phyloP scores from a whole-genome alignment of 2,797 vertebrate species.

The Gymnothorax javanicus region DNA sequence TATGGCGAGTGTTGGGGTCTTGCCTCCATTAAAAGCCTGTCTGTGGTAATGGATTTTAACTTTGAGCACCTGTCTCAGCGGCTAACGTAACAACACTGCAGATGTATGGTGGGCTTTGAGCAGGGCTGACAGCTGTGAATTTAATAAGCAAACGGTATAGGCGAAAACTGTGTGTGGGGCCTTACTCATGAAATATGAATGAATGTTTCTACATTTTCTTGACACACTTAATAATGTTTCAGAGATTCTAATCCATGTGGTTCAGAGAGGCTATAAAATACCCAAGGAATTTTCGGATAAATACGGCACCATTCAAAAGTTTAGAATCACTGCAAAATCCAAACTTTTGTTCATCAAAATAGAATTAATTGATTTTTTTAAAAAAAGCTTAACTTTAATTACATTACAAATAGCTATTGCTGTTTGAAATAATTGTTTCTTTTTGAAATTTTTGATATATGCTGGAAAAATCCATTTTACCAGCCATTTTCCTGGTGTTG shows the following conservation, averaged over 20 bases:
- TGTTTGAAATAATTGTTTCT: too few species aligned
- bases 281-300: slow-evolving; percentile 47
- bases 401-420: too few species aligned
- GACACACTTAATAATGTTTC: slow-evolving; percentile 55
- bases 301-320: too few species aligned
- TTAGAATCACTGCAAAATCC: too few species aligned
- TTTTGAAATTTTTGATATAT: too few species aligned
- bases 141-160: slow-evolving; percentile 70
- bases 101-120: slow-evolving; percentile 56
- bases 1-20: slow-evolving; percentile 30
- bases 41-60: slow-evolving; percentile 66
- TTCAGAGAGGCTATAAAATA: slow-evolving; percentile 47
- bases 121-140: slow-evolving; percentile 64
- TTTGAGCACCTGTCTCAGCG: slow-evolving; percentile 53
- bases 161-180: slow-evolving; percentile 48
- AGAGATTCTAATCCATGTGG: slow-evolving; percentile 56
- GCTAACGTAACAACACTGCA: slow-evolving; percentile 32
- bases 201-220: slow-evolving; percentile 67
- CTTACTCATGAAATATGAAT: slow-evolving; percentile 73
- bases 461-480: too few species aligned
- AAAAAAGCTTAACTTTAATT: too few species aligned
- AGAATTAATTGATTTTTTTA: too few species aligned
- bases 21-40: slow-evolving; percentile 67
- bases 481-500: too few species aligned
- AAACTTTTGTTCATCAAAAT: too few species aligned